Evolutionary conservation across 2,888 invertebrate genomes (phyloP).

Genomic region (Mythimna loreyi): DNA sequence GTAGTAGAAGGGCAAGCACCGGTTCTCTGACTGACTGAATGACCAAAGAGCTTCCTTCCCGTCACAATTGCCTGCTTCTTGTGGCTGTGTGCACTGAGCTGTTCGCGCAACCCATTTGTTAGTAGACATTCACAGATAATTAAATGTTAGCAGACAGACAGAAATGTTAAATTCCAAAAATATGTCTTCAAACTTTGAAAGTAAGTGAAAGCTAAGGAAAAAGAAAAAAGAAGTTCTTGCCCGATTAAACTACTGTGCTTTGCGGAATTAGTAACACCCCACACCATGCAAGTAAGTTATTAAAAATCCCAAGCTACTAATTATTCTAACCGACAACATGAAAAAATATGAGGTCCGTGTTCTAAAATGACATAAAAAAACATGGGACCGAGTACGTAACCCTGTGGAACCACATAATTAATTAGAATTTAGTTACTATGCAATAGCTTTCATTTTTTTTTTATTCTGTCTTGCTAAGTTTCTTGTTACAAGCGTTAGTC

Average conservation of each 20-base stretch:
- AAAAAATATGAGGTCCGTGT: background rate
- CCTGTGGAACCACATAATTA: conserved; percentile 8
- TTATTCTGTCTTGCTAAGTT: background rate
- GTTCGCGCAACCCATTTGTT: conserved; percentile 80
- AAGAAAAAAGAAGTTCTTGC: background rate
- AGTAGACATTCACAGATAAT: conserved; percentile 62
- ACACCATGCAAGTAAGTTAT: conserved; percentile 26
- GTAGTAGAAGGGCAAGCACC: conserved; percentile 98
- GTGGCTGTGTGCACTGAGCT: conserved; percentile 95
- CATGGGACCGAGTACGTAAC: background rate
- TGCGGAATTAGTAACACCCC: background rate
- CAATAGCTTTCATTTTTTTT: background rate
- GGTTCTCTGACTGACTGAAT: conserved; percentile 95
- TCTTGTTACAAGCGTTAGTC: background rate
- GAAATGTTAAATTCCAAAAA: conserved; percentile 13
- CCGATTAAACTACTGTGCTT: background rate
- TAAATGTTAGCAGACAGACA: conserved; percentile 24
- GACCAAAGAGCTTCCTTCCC: conserved; percentile 95
- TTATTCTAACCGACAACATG: background rate
- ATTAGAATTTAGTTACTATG: background rate
- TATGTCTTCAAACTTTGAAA: background rate
- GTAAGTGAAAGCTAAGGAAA: background rate
- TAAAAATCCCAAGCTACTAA: conserved; percentile 1
- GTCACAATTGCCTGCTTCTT: conserved; percentile 94
- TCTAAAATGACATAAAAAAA: conserved; percentile 13